A percentile compares a stretch with the other conserved stretches of the same genome.
phyloP scores from a whole-genome alignment of 2,113 vertebrate genomes.

The Tenrec ecaudatus region DNA sequence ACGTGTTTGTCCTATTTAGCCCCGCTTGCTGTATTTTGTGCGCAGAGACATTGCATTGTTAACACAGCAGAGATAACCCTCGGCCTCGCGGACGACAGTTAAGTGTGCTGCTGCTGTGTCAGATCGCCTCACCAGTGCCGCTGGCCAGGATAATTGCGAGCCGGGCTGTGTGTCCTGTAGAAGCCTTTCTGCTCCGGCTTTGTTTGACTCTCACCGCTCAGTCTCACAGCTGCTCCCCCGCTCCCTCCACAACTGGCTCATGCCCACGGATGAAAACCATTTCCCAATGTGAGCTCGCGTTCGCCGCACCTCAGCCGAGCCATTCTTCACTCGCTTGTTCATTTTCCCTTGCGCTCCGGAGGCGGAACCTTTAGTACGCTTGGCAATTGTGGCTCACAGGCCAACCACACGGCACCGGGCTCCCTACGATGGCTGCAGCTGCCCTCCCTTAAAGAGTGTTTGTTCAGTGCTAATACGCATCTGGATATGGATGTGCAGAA shows the following conservation, averaged over 20 bases:
- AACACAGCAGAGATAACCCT: background rate
- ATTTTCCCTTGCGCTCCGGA: accelerated
- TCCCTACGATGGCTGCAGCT: too few species aligned
- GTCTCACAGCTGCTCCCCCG: background rate
- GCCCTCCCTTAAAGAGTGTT: too few species aligned
- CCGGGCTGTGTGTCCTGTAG: background rate
- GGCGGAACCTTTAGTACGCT: background rate
- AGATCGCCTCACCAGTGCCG: background rate
- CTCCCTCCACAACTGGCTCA: background rate
- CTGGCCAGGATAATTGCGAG: accelerated
- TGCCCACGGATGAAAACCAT: background rate
- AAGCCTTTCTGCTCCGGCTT: background rate
- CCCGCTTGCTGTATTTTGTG: background rate
- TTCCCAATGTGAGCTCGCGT: accelerated
- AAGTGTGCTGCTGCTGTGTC: background rate
- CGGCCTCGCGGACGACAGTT: too few species aligned
- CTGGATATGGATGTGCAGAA: too few species aligned
- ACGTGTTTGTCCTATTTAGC: accelerated
- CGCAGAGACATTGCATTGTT: background rate
- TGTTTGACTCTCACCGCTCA: background rate
- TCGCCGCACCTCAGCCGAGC: background rate
- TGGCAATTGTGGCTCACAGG: too few species aligned
- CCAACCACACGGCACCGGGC: too few species aligned
- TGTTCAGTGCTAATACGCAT: too few species aligned
- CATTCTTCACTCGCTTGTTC: accelerated